Percentiles rank a stretch among this genome's conserved stretches.
phyloP scores from a whole-genome alignment of 2,113 vertebrate species.

The human (Homo sapiens) region GRCh38 chr3:78303501-78304000 shows the following conservation, averaged over 20 bases:
- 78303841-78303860: background rate
- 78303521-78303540: constrained; percentile 55
- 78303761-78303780: constrained; percentile 78
- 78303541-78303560: constrained; percentile 74
- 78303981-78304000: constrained; percentile 65
- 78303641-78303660: constrained; percentile 78
- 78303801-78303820: constrained; percentile 61
- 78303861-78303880: constrained; percentile 20
- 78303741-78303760: constrained; percentile 71
- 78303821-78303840: constrained; percentile 49
- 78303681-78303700: constrained; percentile 81
- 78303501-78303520: constrained; percentile 68
- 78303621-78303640: constrained; percentile 78
- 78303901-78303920: constrained; percentile 45
- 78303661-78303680: constrained; percentile 80
- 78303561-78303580: constrained; percentile 55
- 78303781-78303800: constrained; percentile 75
- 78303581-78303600: constrained; percentile 52
- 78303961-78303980: constrained; percentile 48
- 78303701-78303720: constrained; percentile 81
- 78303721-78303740: constrained; percentile 69
- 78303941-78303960: constrained; percentile 51
- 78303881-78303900: constrained; percentile 62
- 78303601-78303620: constrained; percentile 70
- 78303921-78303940: background rate